phyloP scores from a whole-genome alignment of 2,888 invertebrate species.

The Agapetus fuscipes region DNA sequence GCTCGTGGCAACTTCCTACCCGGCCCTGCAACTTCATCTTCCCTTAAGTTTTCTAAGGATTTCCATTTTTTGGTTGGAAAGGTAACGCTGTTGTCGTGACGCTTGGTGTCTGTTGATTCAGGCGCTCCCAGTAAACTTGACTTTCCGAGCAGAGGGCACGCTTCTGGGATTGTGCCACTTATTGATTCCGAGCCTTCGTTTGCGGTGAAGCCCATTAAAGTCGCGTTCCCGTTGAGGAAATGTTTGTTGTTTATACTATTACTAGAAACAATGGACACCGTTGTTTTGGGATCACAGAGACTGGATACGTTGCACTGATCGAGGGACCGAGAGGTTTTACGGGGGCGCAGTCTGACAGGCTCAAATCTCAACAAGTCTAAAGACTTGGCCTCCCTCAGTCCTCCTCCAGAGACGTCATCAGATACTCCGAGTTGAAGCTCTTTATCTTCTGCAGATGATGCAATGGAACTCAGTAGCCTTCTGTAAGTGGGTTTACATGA shows the following conservation, averaged over 20 bases:
- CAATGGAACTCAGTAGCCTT: conserved; percentile 55
- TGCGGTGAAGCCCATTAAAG: conserved; percentile 30
- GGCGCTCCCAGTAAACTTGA: conserved; percentile 34
- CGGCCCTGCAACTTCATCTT: conserved; percentile 27
- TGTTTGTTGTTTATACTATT: conserved; percentile 22
- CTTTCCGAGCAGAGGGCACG: conserved; percentile 40
- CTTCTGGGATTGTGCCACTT: conserved; percentile 12
- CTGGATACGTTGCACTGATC: conserved; percentile 22
- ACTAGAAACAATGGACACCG: conserved; percentile 30
- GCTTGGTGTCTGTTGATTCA: conserved; percentile 33
- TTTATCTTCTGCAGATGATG: conserved; percentile 51
- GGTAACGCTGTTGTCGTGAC: conserved; percentile 38
- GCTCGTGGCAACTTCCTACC: conserved; percentile 53
- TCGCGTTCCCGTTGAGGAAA: conserved; percentile 38
- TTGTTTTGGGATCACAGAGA: conserved; percentile 17
- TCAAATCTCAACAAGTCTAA: conserved; percentile 26
- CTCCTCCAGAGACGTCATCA: conserved; percentile 12
- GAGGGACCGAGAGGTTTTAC: conserved; percentile 24
- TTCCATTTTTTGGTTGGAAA: conserved; percentile 62
- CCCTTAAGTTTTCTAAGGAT: conserved; percentile 61
- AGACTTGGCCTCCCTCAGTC: conserved; percentile 30
- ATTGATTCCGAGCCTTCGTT: conserved; percentile 23
- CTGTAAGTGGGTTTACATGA: conserved; percentile 28
- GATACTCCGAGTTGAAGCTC: conserved; percentile 23
- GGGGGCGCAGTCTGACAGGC: conserved; percentile 24